Evolutionary conservation across 2,113 vertebrate genomes (phyloP).

Genomic region (Solea senegalensis): DNA sequence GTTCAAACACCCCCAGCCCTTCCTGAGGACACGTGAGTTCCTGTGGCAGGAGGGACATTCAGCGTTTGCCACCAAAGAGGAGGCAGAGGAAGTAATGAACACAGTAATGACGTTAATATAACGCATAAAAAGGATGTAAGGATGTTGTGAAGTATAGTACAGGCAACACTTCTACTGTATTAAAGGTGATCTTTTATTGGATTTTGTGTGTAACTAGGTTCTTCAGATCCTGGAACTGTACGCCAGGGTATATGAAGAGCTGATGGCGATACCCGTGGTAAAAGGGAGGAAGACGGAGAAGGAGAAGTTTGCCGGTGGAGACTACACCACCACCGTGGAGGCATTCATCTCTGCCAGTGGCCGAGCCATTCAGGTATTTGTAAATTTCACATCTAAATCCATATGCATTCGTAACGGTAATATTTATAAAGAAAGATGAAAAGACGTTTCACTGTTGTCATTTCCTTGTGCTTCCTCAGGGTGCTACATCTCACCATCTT

Average conservation of each 20-base stretch:
- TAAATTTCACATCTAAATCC: neutral
- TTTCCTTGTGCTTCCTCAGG: slow-evolving; percentile 77
- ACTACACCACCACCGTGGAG: slow-evolving; percentile 96
- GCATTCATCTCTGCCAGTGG: slow-evolving; percentile 96
- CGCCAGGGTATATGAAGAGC: slow-evolving; percentile 92
- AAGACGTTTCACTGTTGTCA: neutral
- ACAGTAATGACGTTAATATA: too few species aligned
- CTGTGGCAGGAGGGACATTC: slow-evolving; percentile 99
- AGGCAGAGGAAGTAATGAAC: too few species aligned
- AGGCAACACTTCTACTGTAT: too few species aligned
- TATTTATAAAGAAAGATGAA: neutral
- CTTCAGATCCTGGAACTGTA: slow-evolving; percentile 96
- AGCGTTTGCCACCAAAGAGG: slow-evolving; percentile 93
- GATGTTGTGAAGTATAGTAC: too few species aligned
- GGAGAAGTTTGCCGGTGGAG: slow-evolving; percentile 97
- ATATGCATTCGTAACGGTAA: neutral
- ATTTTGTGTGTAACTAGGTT: slow-evolving; percentile 79
- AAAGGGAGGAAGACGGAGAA: slow-evolving; percentile 97
- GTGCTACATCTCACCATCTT: slow-evolving; percentile 95
- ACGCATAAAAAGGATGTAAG: too few species aligned
- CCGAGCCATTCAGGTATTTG: slow-evolving; percentile 92
- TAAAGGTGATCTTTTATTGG: neutral
- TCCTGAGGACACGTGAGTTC: slow-evolving; percentile 97
- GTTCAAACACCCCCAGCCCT: slow-evolving; percentile 98
- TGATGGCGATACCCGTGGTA: slow-evolving; percentile 96